Evolutionary conservation across 1,140 invertebrate genomes (phyloP).

Genomic region (Rhagoletis zephyria): DNA sequence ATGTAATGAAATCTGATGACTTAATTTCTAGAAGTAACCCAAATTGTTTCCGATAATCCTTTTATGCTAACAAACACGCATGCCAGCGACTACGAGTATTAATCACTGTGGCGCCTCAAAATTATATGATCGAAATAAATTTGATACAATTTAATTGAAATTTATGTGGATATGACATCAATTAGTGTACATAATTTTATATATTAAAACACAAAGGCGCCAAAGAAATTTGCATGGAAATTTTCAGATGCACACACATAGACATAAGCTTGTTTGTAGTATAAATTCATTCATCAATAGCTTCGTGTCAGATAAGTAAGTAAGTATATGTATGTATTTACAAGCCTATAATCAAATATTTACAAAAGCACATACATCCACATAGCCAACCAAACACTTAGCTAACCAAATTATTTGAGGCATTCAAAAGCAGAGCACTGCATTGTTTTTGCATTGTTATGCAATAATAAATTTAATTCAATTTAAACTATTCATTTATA

Average conservation of each 20-base stretch:
- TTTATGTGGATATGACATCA: slow-evolving; percentile 22
- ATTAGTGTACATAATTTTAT: slow-evolving; percentile 19
- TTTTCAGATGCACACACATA: neutral
- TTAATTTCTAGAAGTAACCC: neutral
- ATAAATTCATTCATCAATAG: no score
- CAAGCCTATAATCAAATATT: no score
- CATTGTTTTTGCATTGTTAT: slow-evolving; percentile 35
- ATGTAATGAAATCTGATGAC: slow-evolving; percentile 1
- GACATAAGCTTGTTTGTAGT: neutral
- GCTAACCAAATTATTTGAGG: slow-evolving; percentile 14
- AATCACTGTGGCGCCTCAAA: neutral
- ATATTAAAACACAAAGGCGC: neutral
- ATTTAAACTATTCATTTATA: slow-evolving; percentile 27
- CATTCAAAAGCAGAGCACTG: neutral
- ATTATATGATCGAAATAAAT: neutral
- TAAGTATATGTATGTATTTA: neutral
- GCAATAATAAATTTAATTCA: slow-evolving; percentile 35
- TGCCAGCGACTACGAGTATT: no score
- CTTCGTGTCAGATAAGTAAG: neutral
- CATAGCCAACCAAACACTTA: neutral
- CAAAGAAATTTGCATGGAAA: neutral
- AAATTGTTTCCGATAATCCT: neutral
- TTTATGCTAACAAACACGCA: neutral
- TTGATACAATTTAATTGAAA: slow-evolving; percentile 15
- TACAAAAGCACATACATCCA: no score